Evolutionary conservation across 1,140 invertebrate genomes (phyloP), one percentile per base, ranked within the genome.

Genomic region (Drosophila orosa): DNA sequence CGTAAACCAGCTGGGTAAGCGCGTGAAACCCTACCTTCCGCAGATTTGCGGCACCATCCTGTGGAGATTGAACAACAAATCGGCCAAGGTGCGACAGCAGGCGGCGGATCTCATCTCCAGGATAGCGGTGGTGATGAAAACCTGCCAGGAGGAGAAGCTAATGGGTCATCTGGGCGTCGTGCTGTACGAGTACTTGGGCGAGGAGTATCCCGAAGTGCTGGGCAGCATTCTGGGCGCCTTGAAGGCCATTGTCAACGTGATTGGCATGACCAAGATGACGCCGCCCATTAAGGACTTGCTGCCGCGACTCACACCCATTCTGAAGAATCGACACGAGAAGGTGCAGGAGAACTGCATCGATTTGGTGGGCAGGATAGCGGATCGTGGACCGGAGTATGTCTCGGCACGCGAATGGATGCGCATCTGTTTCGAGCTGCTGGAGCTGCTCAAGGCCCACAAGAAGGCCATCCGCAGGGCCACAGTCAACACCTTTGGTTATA

Each of bases 191-290:
- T 99, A 99, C 92, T 93, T 99, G 72, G 99, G 99, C 77, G 99
- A 99, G 93, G 99, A 99, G 93, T 99, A 99, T 92, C 99, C 99
- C 0, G 99, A 99, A 93, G 99, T 99, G 25, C 92, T 99, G 60
- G 99, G 99, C 58, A 99, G 98, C 42, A 99, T 99, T 92, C 93
- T 99, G 6, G 99, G 98, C 3, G 99, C 99, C 2, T 93, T 99
- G 0, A 99, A 99, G 93, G 98, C 97, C 1, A 99, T 99, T 86
- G 98, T 99, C 0, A 99, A 99, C 93, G 99, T 99, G 4, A 99
- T 99, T 92, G 98, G 99, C 84, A 99, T 99, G 99, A 99, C 98
- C 0, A 99, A 99, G 94, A 99, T 99, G 99, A 99, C 98, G 6
- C 99, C 99, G 6, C 99, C 99, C 3, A 99, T 99, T 72, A 99